Evolutionary conservation across 2,888 invertebrate species (phyloP).

Genomic region (Sesia bembeciformis): DNA sequence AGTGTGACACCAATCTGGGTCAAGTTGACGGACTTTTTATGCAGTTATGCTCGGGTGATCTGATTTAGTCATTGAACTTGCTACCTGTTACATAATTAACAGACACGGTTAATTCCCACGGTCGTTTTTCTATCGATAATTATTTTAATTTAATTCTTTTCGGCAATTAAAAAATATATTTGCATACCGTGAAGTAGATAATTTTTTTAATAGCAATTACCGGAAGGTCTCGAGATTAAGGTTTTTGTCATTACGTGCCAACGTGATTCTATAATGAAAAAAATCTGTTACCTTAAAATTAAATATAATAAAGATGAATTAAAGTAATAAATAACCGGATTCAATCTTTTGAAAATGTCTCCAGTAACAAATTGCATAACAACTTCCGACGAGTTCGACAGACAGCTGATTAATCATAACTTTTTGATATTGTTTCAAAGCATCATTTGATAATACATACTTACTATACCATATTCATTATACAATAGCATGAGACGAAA

Average conservation of each 20-base stretch:
- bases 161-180: conserved; percentile 1
- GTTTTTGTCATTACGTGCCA: neutral
- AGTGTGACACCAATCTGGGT: conserved; percentile 52
- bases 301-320: no score
- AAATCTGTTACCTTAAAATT: no score
- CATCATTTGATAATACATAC: no score
- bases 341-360: no score
- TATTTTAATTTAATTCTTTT: conserved; percentile 4
- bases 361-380: no score
- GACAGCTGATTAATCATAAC: no score
- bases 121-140: conserved; percentile 2
- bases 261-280: neutral
- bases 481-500: no score
- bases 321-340: no score
- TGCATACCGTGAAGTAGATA: conserved; percentile 1
- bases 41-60: conserved; percentile 5
- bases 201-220: conserved; percentile 1
- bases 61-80: conserved; percentile 31
- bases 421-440: no score
- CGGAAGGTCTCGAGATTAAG: conserved; percentile 3
- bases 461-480: no score
- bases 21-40: conserved; percentile 64
- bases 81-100: conserved; percentile 12
- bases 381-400: no score
- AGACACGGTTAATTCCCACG: conserved; percentile 4